Evolutionary conservation across 2,888 invertebrate species (phyloP), one percentile per base, ranked within the genome.

Genomic region (Drosophila ustulata): DNA sequence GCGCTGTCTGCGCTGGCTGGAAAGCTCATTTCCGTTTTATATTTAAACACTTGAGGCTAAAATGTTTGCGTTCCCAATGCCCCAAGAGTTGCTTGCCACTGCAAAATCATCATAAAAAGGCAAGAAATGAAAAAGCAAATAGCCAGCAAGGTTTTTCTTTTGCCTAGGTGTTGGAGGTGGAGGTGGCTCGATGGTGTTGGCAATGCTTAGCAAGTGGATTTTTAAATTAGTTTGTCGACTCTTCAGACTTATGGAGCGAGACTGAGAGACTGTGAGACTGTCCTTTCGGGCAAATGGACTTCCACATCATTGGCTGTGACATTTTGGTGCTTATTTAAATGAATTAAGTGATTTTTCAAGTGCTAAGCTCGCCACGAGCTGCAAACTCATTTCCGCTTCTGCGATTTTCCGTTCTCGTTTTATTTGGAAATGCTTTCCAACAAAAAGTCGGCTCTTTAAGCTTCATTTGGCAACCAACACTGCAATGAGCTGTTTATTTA

Each of bases 271-370:
- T 34, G 6, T 18, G 55, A 25, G 41, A 65, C 45, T 58, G 61
- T 74, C 71, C 69, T 73, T 61, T 66, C 53, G 66, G 65, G 80
- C 83, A 78, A 82, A 88, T 77, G 80, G 80, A 65, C 63, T 70
- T 68, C 66, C 65, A 66, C 65, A 65, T 70, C 82, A 74, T 78
- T 78, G 84, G 80, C 64, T 53, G 59, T 71, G 73, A 73, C 83
- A 77, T 71, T 77, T 81, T 67, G 67, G 82, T 76, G 89, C 87
- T 89, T 89, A 86, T 88, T 88, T 88, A 88, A 88, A 88, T 88
- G 90, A 89, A 88, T 88, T 88, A 88, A 89, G 89, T 88, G 89
- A 89, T 88, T 88, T 89, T 82, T 88, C 89, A 89, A 84, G 89
- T 80, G 82, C 85, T 84, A 76, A 86, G 89, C 85, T 67, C 46